Base-by-base conservation (phyloP, 2,797 vertebrate genomes). In the Poecilia picta region DNA sequence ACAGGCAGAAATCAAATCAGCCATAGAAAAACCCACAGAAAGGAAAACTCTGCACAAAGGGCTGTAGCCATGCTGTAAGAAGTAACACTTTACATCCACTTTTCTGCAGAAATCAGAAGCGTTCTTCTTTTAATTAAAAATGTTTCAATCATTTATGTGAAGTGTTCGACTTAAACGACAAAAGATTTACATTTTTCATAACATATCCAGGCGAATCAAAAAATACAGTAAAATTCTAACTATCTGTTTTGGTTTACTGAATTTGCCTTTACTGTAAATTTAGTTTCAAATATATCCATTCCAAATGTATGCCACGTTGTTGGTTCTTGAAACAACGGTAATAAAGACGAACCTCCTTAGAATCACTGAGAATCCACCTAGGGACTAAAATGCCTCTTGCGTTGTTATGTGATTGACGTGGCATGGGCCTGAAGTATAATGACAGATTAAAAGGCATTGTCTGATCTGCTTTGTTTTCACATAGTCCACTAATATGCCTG, bases 391-490 rank as follows among this genome's bases (percentile, higher is more conserved):
- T 5, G 2, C 59, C 31, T 36, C 11, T 20, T 41, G 46, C n/a
- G 4, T 74, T 16, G 31, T 25, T 76, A 28, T 11, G 15, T 49
- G 78, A 79, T 68, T 76, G 74, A 77, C 74, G 36, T 31, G 51
- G 12, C 78, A 23, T 80, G 51, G 76, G 72, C 79, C 84, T 66
- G n/a, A 73, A 8, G 57, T 79, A 39, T 75, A 75, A 85, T 75
- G 59, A 82, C 71, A 53, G 70, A 81, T 88, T 25, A 83, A 84
- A 87, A 46, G 41, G 57, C 64, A 85, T 79, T 84, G 84, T 87
- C 55, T 66, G 76, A 80, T 74, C 77, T 57, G 81, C 91, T 90
- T 89, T 91, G 88, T 87, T 93, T 86, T 88, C 81, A 76, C 43
- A 23, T 41, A 47, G 82, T 85, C 80, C 89, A 74, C 75, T 85